A percentile compares a stretch with the other conserved stretches of the same genome.
Conservation (phyloP, 2,113 vertebrate species). For the Tympanuchus pallidicinctus region DNA sequence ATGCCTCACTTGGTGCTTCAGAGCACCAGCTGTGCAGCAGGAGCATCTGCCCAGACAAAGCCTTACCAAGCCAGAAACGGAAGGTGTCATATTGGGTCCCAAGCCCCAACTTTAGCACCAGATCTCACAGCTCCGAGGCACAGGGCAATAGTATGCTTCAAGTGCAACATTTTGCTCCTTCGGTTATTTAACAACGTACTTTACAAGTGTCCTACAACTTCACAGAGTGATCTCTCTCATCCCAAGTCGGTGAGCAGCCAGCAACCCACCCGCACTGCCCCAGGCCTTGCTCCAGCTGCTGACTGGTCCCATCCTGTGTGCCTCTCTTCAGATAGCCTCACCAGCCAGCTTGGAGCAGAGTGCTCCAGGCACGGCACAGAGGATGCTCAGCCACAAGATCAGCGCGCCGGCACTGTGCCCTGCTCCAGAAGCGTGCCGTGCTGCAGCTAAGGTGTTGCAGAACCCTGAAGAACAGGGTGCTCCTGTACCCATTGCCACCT, state of each 20-base stretch:
- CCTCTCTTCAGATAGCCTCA: background rate
- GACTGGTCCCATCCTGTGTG: conserved; percentile 20
- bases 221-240: fast-evolving
- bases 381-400: background rate
- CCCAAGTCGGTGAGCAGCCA: fast-evolving
- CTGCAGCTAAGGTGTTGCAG: background rate
- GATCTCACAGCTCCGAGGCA: background rate
- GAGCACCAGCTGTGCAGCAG: background rate
- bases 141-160: fast-evolving
- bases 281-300: fast-evolving
- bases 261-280: fast-evolving
- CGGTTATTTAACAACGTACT: background rate
- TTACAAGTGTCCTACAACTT: background rate
- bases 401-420: background rate
- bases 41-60: background rate
- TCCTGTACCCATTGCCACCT: background rate
- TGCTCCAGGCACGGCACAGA: fast-evolving
- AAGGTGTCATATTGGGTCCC: background rate
- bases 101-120: background rate
- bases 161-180: fast-evolving
- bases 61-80: background rate
- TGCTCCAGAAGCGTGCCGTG: background rate
- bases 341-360: background rate
- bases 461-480: background rate
- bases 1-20: fast-evolving